phyloP scores from a whole-genome alignment of 2,113 vertebrate genomes.

The Psettodes erumei region DNA sequence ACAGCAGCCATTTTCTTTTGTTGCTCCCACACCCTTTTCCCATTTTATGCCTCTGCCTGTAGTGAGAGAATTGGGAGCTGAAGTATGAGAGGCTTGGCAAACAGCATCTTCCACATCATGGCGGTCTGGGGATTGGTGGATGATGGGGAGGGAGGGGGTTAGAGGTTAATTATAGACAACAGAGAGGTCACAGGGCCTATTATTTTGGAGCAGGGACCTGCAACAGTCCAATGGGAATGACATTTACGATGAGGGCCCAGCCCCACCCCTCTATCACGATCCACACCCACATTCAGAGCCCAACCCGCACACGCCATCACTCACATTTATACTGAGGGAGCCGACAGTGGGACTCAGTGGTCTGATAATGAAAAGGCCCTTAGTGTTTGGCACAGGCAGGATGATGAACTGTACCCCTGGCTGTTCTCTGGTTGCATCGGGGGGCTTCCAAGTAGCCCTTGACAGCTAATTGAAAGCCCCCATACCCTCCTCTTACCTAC shows the following conservation, averaged over 20 bases:
- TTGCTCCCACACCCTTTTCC: slow-evolving; percentile 6
- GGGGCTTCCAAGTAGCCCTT: slow-evolving; percentile 84
- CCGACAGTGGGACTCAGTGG: slow-evolving; percentile 61
- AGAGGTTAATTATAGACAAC: slow-evolving; percentile 94
- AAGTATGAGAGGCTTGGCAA: slow-evolving; percentile 82
- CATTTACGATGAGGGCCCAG: slow-evolving; percentile 77
- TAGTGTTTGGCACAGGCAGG: slow-evolving; percentile 84
- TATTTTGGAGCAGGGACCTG: slow-evolving; percentile 85
- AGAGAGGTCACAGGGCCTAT: slow-evolving; percentile 87
- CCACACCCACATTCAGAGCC: slow-evolving; percentile 77
- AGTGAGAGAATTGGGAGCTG: slow-evolving; percentile 35
- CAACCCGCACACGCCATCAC: slow-evolving; percentile 74
- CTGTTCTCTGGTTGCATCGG: slow-evolving; percentile 85
- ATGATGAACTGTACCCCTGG: slow-evolving; percentile 89
- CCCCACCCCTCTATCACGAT: slow-evolving; percentile 85
- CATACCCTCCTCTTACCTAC: slow-evolving; percentile 28
- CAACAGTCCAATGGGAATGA: slow-evolving; percentile 85
- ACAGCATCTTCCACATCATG: slow-evolving; percentile 85
- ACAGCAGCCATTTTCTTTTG: slow-evolving; percentile 53
- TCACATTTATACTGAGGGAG: slow-evolving; percentile 49
- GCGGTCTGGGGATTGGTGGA: slow-evolving; percentile 59
- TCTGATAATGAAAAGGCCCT: slow-evolving; percentile 89
- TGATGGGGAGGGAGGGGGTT: slow-evolving; percentile 79
- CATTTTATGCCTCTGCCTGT: background rate
- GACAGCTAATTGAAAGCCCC: slow-evolving; percentile 88